A percentile compares a stretch with the other conserved stretches of the same genome.
Evolutionary conservation across 37 sponge, comb jelly and placozoan genomes (phyloP).

Genomic region (Amphimedon queenslandica): DNA sequence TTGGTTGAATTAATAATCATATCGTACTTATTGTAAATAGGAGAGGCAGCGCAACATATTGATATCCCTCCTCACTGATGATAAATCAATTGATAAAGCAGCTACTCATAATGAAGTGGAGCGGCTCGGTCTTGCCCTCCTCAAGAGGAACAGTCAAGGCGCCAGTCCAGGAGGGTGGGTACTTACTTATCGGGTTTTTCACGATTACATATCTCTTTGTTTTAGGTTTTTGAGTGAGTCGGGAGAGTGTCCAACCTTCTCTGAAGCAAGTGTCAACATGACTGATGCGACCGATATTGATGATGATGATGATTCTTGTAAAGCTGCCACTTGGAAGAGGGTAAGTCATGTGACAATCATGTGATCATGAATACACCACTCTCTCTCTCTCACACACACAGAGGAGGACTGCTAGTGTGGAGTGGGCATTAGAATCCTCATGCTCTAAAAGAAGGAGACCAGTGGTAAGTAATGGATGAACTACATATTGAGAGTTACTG

Average conservation of each 20-base stretch:
- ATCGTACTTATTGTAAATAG: background rate
- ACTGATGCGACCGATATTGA: background rate
- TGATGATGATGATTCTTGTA: background rate
- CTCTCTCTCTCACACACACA: no score
- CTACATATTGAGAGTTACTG: no score
- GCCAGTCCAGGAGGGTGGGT: no score
- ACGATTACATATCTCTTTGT: background rate
- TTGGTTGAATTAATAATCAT: background rate
- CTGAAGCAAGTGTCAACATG: background rate
- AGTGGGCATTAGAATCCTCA: background rate
- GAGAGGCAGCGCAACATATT: background rate
- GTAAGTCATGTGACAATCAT: background rate
- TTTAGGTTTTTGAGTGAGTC: background rate
- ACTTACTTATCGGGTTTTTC: background rate
- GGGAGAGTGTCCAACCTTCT: background rate
- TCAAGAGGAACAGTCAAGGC: background rate
- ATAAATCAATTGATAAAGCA: background rate
- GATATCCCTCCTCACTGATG: background rate
- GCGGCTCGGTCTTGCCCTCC: background rate
- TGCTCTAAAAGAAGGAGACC: background rate
- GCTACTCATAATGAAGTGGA: background rate
- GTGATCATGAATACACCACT: background rate
- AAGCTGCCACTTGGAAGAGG: background rate
- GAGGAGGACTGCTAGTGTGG: background rate
- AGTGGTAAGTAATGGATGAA: background rate